Base-by-base conservation (phyloP, 2,797 vertebrate genomes). In the Tinamus major region DNA sequence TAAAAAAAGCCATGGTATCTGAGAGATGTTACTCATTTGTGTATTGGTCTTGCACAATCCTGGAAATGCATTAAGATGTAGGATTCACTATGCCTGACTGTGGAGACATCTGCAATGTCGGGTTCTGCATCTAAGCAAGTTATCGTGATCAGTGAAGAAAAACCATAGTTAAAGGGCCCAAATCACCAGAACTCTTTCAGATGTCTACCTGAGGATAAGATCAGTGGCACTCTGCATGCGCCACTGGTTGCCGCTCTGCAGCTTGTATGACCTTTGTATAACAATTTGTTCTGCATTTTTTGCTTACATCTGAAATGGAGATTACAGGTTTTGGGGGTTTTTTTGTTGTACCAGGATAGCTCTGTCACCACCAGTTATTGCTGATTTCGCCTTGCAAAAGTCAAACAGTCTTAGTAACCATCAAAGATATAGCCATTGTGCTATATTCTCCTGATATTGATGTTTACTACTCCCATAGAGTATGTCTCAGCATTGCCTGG, bases 391-490 rank as follows among this genome's bases (percentile, higher is more conserved):
- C 55, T 81, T 78, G 55, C 70, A 63, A 85, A 83, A 89, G 23
- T 13, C 21, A 80, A 65, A 87, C 9, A 0, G 29, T 75, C 49
- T 63, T 83, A 69, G 49, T 33, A 92, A 56, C 75, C 77, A 41
- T 64, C 76, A 87, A 85, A 79, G 27, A 64, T 79, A 48, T 0
- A 85, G 39, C 46, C 81, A 51, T 92, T 72, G 80, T 85, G 53
- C 87, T 56, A 59, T n/a, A 89, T 95, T 93, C 84, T 78, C 61
- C 74, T 63, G 46, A 85, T 91, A 94, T 84, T 64, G 87, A 70
- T 94, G 91, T 93, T 96, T 95, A 93, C 94, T 93, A 85, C 87
- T 91, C 87, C 81, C 76, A 6, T 58, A 12, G 88, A 88, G 72
- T 87, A 80, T 95, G 51, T 91, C 74, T 94, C 87, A 70, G 94